These are phyloP conservation scores for Parauchenoglanis ngamensis DNA, from an alignment of 2,797 vertebrate genomes.

Conservation along the genomic window DNA sequence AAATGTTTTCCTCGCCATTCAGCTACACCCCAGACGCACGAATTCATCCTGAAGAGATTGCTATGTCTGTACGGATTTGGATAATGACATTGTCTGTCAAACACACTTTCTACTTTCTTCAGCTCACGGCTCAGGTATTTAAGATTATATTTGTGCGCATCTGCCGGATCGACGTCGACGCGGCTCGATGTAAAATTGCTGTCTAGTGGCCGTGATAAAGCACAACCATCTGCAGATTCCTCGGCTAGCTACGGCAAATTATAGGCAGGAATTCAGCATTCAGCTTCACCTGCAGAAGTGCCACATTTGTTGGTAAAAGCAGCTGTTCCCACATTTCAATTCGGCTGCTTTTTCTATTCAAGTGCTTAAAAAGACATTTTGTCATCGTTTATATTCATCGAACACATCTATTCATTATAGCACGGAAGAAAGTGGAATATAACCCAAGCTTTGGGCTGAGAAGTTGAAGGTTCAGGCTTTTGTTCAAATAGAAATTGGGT, in stretches of 20 bases:
- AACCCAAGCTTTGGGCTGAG: neutral
- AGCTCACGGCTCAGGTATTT: constrained; percentile 62
- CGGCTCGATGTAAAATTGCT: constrained; percentile 62
- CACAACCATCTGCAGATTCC: constrained; percentile 22
- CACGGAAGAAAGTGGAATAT: neutral
- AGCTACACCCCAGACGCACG: constrained; percentile 41
- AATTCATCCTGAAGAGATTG: constrained; percentile 55
- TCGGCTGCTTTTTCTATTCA: neutral
- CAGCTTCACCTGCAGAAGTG: constrained; percentile 11
- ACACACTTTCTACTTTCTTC: constrained; percentile 64
- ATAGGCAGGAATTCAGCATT: constrained; percentile 15
- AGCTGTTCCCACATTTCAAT: constrained; percentile 2
- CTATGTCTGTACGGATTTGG: constrained; percentile 66
- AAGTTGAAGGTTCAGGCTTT: neutral
- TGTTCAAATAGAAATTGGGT: neutral
- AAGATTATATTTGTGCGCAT: constrained; percentile 65
- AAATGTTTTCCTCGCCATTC: constrained; percentile 33
- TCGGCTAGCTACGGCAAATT: neutral
- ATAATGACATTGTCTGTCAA: constrained; percentile 70
- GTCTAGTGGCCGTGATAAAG: constrained; percentile 42
- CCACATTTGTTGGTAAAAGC: neutral
- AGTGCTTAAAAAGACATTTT: neutral
- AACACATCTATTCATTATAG: neutral
- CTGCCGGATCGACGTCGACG: constrained; percentile 58
- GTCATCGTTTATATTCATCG: neutral